Evolutionary conservation across 2,888 invertebrate species (phyloP).

Genomic region (Adelphocoris suturalis): DNA sequence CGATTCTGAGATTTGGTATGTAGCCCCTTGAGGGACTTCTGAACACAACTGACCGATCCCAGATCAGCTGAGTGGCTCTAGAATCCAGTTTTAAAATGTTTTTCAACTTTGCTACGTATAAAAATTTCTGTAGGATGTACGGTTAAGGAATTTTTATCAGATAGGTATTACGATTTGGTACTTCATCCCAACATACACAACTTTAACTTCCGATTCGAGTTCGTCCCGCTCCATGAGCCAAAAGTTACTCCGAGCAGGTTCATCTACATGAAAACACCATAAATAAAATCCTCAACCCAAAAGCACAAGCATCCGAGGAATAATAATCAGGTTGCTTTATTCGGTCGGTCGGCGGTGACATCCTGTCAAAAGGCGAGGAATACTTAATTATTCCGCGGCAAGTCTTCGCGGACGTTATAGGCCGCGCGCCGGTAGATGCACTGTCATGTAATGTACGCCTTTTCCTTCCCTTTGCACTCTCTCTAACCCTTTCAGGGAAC

Average conservation of each 20-base stretch:
- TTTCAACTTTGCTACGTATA: no score
- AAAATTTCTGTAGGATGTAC: no score
- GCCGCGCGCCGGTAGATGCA: neutral
- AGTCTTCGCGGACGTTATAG: neutral
- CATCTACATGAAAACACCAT: constrained; percentile 58
- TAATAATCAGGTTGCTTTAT: constrained; percentile 34
- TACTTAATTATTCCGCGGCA: constrained; percentile 35
- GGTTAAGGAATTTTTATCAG: no score
- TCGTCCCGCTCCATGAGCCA: neutral
- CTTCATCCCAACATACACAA: no score
- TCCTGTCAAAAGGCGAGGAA: constrained; percentile 35
- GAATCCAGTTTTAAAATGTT: no score
- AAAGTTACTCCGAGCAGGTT: neutral
- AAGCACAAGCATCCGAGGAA: neutral
- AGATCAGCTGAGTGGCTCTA: no score
- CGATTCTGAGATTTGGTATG: no score
- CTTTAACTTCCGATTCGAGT: neutral
- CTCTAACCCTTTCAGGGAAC: neutral
- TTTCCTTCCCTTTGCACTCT: constrained; percentile 44
- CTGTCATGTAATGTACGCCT: constrained; percentile 34
- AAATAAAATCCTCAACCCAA: constrained; percentile 33
- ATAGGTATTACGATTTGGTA: no score
- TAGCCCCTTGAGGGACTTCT: no score
- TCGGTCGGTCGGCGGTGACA: constrained; percentile 29
- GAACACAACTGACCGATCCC: no score